These are phyloP conservation scores for Sycobia sp. DNA, from an alignment of 1,140 invertebrate genomes.

Conservation along the genomic window DNA sequence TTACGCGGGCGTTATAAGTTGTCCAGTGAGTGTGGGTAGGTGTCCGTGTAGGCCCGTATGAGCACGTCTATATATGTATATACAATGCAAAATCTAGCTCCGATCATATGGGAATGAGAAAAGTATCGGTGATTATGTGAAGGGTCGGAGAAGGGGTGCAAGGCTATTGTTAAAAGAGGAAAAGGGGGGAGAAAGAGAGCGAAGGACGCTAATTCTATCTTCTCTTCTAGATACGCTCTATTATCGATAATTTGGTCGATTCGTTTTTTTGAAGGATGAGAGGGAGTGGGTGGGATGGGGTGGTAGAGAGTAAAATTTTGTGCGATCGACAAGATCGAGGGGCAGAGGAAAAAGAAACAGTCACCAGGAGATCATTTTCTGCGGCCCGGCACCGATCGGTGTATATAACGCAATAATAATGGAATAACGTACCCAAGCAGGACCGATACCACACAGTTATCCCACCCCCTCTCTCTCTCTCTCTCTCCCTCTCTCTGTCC, in stretches of 20 bases:
- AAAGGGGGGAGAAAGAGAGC: too few relatives aligned
- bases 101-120: slow-evolving; percentile 36
- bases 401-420: slow-evolving; percentile 61
- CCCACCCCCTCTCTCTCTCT: too few relatives aligned
- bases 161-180: slow-evolving; percentile 46
- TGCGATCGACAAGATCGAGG: too few relatives aligned
- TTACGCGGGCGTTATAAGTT: neutral
- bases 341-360: neutral
- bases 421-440: slow-evolving; percentile 45
- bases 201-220: slow-evolving; percentile 33
- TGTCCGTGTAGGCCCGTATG: neutral
- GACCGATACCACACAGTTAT: too few relatives aligned
- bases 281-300: too few relatives aligned
- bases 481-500: too few relatives aligned
- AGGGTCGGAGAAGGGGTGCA: slow-evolving; percentile 9
- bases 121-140: slow-evolving; percentile 43
- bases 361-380: slow-evolving; percentile 40
- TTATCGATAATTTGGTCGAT: slow-evolving; percentile 58
- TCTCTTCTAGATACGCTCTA: slow-evolving; percentile 41
- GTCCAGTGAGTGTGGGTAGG: neutral
- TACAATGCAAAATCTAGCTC: slow-evolving; percentile 26
- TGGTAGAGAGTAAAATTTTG: too few relatives aligned
- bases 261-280: neutral
- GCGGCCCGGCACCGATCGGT: slow-evolving; percentile 43
- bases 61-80: neutral